Base-by-base conservation (phyloP, 1,140 invertebrate genomes). In the Capitella teleta region DNA sequence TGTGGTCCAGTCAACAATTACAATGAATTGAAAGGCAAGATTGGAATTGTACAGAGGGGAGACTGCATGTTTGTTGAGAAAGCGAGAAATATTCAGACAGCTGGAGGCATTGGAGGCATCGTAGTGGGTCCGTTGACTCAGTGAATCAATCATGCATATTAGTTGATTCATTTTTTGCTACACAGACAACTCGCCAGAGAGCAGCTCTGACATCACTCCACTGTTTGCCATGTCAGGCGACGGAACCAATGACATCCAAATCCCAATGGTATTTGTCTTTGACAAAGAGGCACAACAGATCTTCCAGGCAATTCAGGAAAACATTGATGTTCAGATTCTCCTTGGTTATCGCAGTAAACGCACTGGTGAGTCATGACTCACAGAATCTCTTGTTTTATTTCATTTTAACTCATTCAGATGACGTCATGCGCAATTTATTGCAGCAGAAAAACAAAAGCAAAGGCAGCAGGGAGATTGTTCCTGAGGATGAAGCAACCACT, bases 161-260 rank as follows among this genome's bases (percentile, higher is more conserved):
- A 21, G 30, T 12, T 12, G 16, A 34, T 12, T 10, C 32, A 34
- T 16, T 34, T 10, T 16, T 16, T 34, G 16, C 32, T 34, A 34
- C 32, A 34, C 32, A 69, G 92, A 97, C 71, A 92, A 94, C 70
- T 78, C 81, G 28, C 73, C 78, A 16, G 83, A 80, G 21, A 83
- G 84, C 18, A 83, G 80, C 40, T 78, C 81, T 16, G 75, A 80
- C 19, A 80, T 74, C 19, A 82, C 84, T 1, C 81, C 86, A 0
- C 79, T 93, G 73, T 97, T 97, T 75, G 87, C 87, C 2, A 97
- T 98, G 92, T 93, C 88, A 8, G 90, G 89, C 1, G 90, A 94
- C 74, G 89, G 87, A 0, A 80, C 76, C 6, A 81, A 87, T 61
- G 87, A 96, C 66, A 82, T 96, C 1, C 79, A 72, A 42, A 95